Base-by-base conservation (phyloP, 2,797 vertebrate species). In the Glossophaga mutica region DNA sequence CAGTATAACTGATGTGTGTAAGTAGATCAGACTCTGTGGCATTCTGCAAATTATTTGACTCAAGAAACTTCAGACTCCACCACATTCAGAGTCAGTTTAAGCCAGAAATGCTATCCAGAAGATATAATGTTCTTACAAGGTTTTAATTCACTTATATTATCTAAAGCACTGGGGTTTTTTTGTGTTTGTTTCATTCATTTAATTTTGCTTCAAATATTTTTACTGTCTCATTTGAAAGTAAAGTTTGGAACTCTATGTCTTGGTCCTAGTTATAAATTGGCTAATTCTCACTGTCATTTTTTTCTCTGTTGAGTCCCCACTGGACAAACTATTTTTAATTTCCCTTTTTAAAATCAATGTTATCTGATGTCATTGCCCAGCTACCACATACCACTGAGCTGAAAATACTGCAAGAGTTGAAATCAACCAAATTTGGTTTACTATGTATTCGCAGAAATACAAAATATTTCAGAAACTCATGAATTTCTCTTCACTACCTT, bases 321-420 rank as follows among this genome's bases (percentile, higher is more conserved):
- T 76, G 3, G 48, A 86, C 87, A 92, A 18, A 87, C 94, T 96
- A 93, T 89, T 97, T 95, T 97, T 93, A 95, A 96, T 95, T 97
- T 96, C 78, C 42, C 82, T 87, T 97, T 97, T 90, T 95, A 94
- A 74, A 97, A 97, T n/a, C 78, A 84, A 87, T 91, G 71, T 79
- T 90, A 83, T 78, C n/a, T 88, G 88, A 93, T 78, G 70, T 73
- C 71, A 65, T 48, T 88, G 50, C 26, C 50, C 94, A 91, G 39
- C 77, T 88, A 62, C 59, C 32, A 82, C 39, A 65, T 73, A 87
- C 24, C 57, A 83, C 57, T 15, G 19, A 74, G 29, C 74, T 90
- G 62, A 90, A 97, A 92, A 85, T 87, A 68, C 26, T 67, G 14
- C 22, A 37, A 55, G 74, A 95, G 42, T 74, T 78, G 42, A 73